Evolutionary conservation across 2,888 invertebrate genomes (phyloP), one percentile per base, ranked within the genome.

Genomic region (Drosophila kanekoi): DNA sequence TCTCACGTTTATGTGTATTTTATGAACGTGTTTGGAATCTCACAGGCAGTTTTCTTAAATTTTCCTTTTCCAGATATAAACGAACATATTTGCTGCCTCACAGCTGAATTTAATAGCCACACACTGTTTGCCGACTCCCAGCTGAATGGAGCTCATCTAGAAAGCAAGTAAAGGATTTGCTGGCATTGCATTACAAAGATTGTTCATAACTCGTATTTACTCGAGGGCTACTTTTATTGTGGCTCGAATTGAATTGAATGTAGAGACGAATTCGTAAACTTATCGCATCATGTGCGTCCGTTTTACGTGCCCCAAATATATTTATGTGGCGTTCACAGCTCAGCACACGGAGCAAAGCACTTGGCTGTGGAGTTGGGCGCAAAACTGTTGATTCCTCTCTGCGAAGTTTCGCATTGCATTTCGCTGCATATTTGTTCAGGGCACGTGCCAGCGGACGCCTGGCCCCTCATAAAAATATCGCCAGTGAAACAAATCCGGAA

Each of bases 11-110:
- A 51, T 70, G 58, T 57, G 67, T 47, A 56, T 66, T 86, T 76
- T 76, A 70, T 64, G 76, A 61, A 82, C 82, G 82, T 82, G 82
- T 73, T 52, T 59, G 44, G 86, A 82, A 82, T 78, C 65, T 62
- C 48, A 85, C 67, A 48, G 51, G 66, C 35, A 41, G 53, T 40
- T 61, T 57, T 56, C 32, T 20, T 56, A 59, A 57, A 61, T 49
- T 64, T 62, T 51, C 49, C n/a, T 10, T 11, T 40, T 62, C n/a
- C 54, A 70, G 66, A 71, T 54, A 68, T 71, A 53, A 37, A 18
- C 18, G 57, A 66, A 60, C 62, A 75, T 64, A 52, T 81, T 76
- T 65, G 61, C 48, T 62, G 64, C 73, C 53, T 67, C 72, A 65
- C 68, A 81, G 75, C 75, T 59, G 66, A 70, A 69, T 83, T 82